These are phyloP conservation scores for Trinorchestia longiramus DNA, from an alignment of 1,140 invertebrate genomes.

Conservation along the genomic window DNA sequence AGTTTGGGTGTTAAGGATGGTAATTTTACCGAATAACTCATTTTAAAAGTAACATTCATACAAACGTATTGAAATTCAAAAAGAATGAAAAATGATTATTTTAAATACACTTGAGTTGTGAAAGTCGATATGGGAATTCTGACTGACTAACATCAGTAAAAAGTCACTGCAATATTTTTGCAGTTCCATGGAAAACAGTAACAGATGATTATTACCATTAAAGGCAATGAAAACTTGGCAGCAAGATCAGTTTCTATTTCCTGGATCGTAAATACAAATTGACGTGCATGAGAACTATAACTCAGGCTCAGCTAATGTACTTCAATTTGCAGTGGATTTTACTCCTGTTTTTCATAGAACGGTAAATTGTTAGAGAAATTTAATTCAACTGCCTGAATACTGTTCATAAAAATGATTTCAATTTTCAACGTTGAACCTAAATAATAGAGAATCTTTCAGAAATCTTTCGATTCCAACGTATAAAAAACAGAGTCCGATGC, in stretches of 20 bases:
- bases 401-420: neutral
- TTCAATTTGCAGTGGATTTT: neutral
- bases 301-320: neutral
- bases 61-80: neutral
- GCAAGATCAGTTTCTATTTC: neutral
- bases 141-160: neutral
- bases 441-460: neutral
- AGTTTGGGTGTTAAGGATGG: neutral
- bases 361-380: neutral
- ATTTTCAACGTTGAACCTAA: neutral
- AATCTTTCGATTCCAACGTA: neutral
- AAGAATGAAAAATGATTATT: neutral
- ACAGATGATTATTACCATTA: neutral
- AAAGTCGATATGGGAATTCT: neutral
- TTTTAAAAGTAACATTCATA: neutral
- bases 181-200: neutral
- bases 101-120: neutral
- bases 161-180: neutral
- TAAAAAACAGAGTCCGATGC: neutral
- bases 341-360: neutral
- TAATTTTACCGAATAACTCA: neutral
- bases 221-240: neutral
- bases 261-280: neutral
- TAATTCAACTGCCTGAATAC: neutral
- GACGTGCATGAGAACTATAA: neutral